Conservation (phyloP, 2,113 vertebrate genomes). For the Setophaga coronata region DNA sequence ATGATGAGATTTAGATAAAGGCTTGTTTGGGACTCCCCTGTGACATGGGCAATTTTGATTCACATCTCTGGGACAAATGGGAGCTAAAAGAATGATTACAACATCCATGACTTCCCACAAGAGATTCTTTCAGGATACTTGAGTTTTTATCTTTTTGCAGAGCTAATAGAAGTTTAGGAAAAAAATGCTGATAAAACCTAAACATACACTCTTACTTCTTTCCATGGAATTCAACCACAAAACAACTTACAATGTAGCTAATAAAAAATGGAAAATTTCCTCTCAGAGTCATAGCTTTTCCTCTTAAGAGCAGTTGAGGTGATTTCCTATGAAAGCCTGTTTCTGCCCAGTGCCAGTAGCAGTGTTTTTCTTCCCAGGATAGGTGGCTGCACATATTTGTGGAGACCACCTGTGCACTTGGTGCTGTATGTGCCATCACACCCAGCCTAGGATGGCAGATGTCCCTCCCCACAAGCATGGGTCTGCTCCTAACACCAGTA, state of each 20-base stretch:
- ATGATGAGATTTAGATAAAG: neutral
- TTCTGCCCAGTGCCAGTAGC: neutral
- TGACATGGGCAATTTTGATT: neutral
- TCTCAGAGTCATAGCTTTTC: neutral
- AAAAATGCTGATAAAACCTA: neutral
- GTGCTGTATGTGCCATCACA: neutral
- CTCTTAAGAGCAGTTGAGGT: neutral
- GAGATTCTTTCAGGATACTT: neutral
- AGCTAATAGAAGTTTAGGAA: neutral
- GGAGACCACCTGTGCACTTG: neutral
- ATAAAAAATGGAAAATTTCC: neutral
- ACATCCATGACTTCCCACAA: neutral
- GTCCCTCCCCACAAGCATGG: neutral
- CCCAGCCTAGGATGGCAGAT: neutral
- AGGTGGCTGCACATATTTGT: neutral
- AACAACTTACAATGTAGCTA: neutral
- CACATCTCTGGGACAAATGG: neutral
- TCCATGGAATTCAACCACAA: neutral
- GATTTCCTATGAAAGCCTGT: neutral
- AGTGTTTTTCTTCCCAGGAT: neutral
- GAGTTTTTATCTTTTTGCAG: neutral
- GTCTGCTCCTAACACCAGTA: neutral
- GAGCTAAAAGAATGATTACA: neutral
- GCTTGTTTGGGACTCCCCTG: neutral
- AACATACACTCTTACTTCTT: neutral